phyloP scores from a whole-genome alignment of 1,140 invertebrate species.

The Diorhabda elongata region DNA sequence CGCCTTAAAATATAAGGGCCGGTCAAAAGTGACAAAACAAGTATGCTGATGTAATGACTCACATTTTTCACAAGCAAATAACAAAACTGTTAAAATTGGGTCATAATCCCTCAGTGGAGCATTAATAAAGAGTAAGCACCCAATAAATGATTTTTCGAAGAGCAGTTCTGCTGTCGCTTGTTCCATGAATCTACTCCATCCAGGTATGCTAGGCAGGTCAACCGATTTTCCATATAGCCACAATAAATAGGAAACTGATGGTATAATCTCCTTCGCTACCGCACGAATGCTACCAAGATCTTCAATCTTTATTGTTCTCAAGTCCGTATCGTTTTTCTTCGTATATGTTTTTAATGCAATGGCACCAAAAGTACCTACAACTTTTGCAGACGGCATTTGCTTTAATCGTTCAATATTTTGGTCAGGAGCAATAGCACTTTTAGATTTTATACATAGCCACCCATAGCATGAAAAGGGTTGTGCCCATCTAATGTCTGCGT shows the following conservation, averaged over 20 bases:
- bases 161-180: neutral
- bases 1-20: constrained; percentile 29
- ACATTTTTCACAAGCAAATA: neutral
- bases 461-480: constrained; percentile 39
- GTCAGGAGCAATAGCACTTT: constrained; percentile 4
- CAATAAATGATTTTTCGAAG: neutral
- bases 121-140: constrained; percentile 15
- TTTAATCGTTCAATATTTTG: neutral
- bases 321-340: neutral
- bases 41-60: neutral
- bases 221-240: constrained; percentile 29
- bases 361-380: neutral
- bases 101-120: constrained; percentile 4
- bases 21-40: constrained; percentile 21
- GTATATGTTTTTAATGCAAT: neutral
- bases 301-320: no score
- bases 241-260: constrained; percentile 16
- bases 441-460: constrained; percentile 29
- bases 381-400: neutral
- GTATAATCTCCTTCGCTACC: no score
- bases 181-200: constrained; percentile 25
- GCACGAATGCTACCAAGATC: no score
- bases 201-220: constrained; percentile 19
- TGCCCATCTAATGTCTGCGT: constrained; percentile 32
- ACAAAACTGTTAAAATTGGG: constrained; percentile 12